Base-by-base conservation (phyloP, 2,113 vertebrate genomes). In the Sebastes schlegelii region DNA sequence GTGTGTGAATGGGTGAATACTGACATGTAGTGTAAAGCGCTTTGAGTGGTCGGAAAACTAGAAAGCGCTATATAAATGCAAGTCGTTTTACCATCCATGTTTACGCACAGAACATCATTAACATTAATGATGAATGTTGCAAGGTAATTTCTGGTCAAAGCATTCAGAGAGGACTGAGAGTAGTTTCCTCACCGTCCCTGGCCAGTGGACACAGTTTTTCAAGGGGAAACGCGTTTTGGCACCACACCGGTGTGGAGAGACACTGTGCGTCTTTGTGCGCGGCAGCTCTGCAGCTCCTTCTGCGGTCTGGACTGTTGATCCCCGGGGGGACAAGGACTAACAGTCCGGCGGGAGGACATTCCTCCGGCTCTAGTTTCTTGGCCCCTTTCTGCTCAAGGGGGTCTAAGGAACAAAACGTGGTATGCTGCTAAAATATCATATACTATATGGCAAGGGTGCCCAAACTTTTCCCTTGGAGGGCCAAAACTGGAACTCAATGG, bases 261-360 rank as follows among this genome's bases (percentile, higher is more conserved):
- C 94, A 95, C 80, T 93, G 94, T 74, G 91, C 79, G 91, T 86
- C 94, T 96, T 95, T 96, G 95, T 95, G 91, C 88, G 81, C 77
- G 23, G 51, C 78, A 73, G 64, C 75, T 67, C 84, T 54, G 83
- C 74, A 40, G 85, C 87, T 86, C 71, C 88, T 80, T 34, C 87
- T 86, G 0, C 76, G 85, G 93, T 93, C 80, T 51, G 77, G 51
- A 70, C 73, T 82, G 80, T 81, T 85, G 76, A 86, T 86, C 79
- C 80, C 73, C 40, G 43, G 79, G 68, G 90, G 83, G 66, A 79
- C 70, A 70, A 66, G 13, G 74, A 85, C 84, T 89, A 86, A 83
- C 84, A 89, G 82, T 74, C 71, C 57, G 77, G 52, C 52, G 2
- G 5, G 73, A 84, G 90, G 78, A 91, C 45, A 93, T 94, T 94